These are phyloP conservation scores for Riparia riparia DNA, from an alignment of 2,113 vertebrate genomes.

Conservation along the genomic window DNA sequence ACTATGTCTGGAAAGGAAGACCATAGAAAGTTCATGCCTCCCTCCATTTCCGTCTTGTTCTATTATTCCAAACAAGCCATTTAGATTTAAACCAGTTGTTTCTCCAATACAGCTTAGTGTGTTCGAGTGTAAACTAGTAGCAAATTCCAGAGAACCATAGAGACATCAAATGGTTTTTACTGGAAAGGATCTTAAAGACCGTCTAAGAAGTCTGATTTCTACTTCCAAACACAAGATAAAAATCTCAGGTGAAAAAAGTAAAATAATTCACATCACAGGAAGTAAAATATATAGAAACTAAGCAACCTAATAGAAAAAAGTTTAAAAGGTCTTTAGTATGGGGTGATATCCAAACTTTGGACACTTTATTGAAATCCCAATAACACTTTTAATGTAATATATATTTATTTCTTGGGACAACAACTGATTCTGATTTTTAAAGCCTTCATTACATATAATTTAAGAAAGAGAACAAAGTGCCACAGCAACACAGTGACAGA, in stretches of 20 bases:
- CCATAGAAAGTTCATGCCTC: background rate
- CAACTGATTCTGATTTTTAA: background rate
- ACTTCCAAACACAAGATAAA: background rate
- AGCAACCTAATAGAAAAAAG: background rate
- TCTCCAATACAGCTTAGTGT: background rate
- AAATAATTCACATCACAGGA: background rate
- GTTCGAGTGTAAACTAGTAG: background rate
- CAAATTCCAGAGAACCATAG: background rate
- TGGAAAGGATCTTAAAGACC: background rate
- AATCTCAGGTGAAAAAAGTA: background rate
- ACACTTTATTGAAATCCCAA: background rate
- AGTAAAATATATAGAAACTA: background rate
- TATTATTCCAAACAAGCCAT: rapidly evolving
- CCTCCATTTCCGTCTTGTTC: background rate
- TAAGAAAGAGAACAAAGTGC: background rate
- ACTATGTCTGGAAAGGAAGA: background rate
- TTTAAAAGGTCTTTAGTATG: background rate
- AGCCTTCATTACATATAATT: background rate
- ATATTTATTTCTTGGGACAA: background rate
- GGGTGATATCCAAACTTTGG: rapidly evolving
- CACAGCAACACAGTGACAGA: background rate
- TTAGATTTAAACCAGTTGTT: background rate
- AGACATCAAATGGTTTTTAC: background rate
- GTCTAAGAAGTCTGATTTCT: background rate
- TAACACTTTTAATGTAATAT: background rate